Conservation (phyloP, 1,140 invertebrate genomes). For the Nixonia krombeini region DNA sequence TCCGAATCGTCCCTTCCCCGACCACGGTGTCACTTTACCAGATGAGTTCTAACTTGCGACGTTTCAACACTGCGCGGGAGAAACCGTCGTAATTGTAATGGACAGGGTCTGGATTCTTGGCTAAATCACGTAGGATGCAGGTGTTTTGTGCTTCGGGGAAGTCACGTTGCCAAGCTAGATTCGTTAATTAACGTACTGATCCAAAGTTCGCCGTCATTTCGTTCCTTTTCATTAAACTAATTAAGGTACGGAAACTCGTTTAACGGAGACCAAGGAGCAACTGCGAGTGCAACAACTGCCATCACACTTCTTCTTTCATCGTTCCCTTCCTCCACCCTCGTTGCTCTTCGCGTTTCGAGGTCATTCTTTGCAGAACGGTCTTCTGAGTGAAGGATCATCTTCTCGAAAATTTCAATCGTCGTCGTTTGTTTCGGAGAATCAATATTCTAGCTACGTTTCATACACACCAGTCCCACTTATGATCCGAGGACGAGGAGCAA, state of each 20-base stretch:
- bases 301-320: too few relatives aligned
- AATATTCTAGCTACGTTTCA: conserved; percentile 35
- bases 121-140: conserved; percentile 14
- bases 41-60: conserved; percentile 57
- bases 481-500: conserved; percentile 11
- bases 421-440: conserved; percentile 40
- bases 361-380: not conserved
- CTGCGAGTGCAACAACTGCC: not conserved
- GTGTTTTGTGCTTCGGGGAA: not conserved
- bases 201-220: not conserved
- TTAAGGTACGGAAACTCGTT: conserved; percentile 9
- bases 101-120: conserved; percentile 19
- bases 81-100: conserved; percentile 15
- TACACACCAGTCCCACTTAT: conserved; percentile 20
- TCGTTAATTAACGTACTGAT: conserved; percentile 6
- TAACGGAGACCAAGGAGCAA: not conserved
- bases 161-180: conserved; percentile 6
- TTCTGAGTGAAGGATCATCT: conserved; percentile 1
- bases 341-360: not conserved
- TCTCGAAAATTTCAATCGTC: conserved; percentile 18
- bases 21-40: conserved; percentile 44
- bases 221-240: conserved; percentile 7
- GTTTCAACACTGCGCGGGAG: conserved; percentile 17
- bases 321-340: not conserved
- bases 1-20: conserved; percentile 16